These are phyloP conservation scores for Torymus auratus DNA, from an alignment of 2,888 invertebrate genomes.

Conservation along the genomic window DNA sequence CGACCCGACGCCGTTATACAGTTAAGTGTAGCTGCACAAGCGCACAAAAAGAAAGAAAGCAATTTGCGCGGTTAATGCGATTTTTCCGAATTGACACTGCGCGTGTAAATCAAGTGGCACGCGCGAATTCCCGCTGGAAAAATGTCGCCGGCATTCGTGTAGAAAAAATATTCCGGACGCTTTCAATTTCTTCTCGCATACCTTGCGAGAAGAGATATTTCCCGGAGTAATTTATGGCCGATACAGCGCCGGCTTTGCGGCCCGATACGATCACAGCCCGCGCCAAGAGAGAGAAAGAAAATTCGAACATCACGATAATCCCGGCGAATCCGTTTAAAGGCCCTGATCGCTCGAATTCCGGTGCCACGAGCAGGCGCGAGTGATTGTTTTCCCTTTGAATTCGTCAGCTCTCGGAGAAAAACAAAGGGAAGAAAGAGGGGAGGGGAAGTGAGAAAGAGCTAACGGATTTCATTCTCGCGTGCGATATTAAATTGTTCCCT, in stretches of 20 bases:
- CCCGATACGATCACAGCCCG: background rate
- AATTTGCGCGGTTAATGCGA: no score
- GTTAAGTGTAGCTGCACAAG: no score
- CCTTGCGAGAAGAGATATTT: background rate
- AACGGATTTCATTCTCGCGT: constrained; percentile 66
- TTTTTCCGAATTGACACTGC: no score
- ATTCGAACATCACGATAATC: constrained; percentile 44
- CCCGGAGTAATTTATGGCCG: constrained; percentile 14
- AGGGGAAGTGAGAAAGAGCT: constrained; percentile 53
- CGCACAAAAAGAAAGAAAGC: no score
- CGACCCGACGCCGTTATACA: no score
- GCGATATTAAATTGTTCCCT: constrained; percentile 69
- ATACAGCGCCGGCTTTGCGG: no score
- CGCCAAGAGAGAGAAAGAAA: constrained; percentile 2
- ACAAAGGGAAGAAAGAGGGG: background rate
- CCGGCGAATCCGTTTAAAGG: constrained; percentile 28
- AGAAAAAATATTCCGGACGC: background rate
- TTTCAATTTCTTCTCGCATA: constrained; percentile 1
- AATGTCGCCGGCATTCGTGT: no score
- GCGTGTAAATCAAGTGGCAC: no score
- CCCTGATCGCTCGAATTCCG: constrained; percentile 21
- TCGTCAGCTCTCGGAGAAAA: background rate
- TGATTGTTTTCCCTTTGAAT: constrained; percentile 36
- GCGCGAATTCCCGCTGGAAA: no score
- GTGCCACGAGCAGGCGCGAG: constrained; percentile 9